Conservation (phyloP, 2,888 invertebrate genomes). For the Apodemia hepburni region DNA sequence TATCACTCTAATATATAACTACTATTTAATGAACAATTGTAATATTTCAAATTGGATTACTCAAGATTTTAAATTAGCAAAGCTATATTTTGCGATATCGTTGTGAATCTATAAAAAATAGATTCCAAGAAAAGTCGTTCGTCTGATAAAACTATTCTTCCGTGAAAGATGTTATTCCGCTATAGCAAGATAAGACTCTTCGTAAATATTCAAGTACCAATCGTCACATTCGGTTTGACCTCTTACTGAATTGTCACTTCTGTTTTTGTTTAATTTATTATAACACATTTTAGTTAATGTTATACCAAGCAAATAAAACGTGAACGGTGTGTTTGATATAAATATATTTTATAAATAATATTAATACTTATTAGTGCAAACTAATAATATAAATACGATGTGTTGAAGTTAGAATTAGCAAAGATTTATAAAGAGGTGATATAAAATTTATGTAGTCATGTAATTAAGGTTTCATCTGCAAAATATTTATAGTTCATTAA, state of each 20-base stretch:
- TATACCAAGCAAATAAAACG: conserved; percentile 21
- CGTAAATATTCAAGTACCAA: conserved; percentile 49
- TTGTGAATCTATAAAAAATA: background rate
- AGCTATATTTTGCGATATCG: background rate
- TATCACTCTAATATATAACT: no score
- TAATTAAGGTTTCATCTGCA: no score
- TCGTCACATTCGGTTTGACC: conserved; percentile 60
- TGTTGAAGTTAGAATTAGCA: no score
- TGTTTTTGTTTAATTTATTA: conserved; percentile 44
- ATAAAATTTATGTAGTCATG: no score
- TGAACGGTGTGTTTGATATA: conserved; percentile 22
- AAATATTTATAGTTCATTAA: no score
- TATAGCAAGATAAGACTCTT: background rate
- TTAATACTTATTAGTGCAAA: no score
- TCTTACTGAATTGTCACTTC: conserved; percentile 74
- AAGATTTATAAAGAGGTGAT: no score
- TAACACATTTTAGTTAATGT: conserved; percentile 23
- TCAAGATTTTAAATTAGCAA: no score
- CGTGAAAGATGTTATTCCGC: background rate
- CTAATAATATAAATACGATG: no score
- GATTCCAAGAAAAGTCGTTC: background rate
- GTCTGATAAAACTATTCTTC: background rate
- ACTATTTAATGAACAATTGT: no score
- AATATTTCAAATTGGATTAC: background rate
- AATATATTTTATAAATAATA: background rate